These are phyloP conservation scores for Muntiacus muntjak DNA, from an alignment of 2,113 vertebrate species.

Conservation along the genomic window DNA sequence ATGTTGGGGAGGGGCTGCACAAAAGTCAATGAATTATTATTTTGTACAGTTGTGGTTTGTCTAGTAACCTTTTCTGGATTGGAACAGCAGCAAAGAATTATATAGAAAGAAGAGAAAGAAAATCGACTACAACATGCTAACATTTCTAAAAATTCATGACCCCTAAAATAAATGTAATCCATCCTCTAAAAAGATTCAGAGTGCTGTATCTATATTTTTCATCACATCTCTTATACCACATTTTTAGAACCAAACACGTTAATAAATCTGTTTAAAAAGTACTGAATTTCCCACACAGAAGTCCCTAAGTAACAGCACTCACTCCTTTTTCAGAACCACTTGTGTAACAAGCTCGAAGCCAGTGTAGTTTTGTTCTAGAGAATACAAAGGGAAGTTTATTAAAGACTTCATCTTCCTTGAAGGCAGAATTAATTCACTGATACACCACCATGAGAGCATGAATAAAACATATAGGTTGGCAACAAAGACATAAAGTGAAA, in stretches of 20 bases:
- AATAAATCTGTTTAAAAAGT: neutral
- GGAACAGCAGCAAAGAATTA: neutral
- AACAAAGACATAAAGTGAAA: constrained; percentile 33
- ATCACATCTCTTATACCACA: neutral
- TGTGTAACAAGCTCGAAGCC: neutral
- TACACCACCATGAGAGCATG: neutral
- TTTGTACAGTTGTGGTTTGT: neutral
- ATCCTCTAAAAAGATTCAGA: neutral
- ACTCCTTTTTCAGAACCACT: neutral
- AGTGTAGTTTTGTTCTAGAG: neutral
- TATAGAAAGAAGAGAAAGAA: neutral
- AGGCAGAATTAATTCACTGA: constrained; percentile 46
- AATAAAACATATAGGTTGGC: constrained; percentile 52
- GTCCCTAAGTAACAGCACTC: neutral
- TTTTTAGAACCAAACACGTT: neutral
- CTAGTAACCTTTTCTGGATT: neutral
- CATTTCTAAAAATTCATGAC: neutral
- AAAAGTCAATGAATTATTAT: neutral
- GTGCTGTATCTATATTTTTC: neutral
- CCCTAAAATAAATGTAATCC: neutral
- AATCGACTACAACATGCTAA: neutral
- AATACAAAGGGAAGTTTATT: neutral
- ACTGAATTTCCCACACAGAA: neutral
- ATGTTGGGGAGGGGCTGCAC: neutral
- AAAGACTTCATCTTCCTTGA: neutral